Base-by-base conservation (phyloP, 1,140 invertebrate species). In the Planococcus citri region DNA sequence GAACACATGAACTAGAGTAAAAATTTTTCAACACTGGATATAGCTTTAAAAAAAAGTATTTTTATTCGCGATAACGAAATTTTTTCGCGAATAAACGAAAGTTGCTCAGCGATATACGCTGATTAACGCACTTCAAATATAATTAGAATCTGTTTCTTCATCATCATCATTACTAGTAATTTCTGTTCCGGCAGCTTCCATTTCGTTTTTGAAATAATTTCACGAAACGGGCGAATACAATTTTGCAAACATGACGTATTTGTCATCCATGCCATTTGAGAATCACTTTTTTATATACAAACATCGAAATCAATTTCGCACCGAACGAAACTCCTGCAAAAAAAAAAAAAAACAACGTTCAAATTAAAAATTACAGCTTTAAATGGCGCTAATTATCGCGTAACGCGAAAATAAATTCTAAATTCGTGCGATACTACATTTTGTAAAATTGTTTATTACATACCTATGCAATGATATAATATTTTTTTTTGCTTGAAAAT, bases 131-230 rank as follows among this genome's bases (percentile, higher is more conserved):
- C 60, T 24, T 64, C 24, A 64, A 64, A 64, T 64, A 21, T 27
- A 25, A 25, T 64, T 64, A 25, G 25, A 64, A 64, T 64, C 60
- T 64, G 21, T 64, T 64, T 64, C 25, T 51, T 51, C 41, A n/a
- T 51, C 41, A 51, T 51, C 22, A 27, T 27, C 60, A 64, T 64
- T 27, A 25, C 22, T 64, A 25, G 60, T 64, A 64, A 64, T 64
- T 64, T 64, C 60, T 24, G 60, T 27, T 25, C 60, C 22, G 24
- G 60, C 22, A 64, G 21, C 60, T 64, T 64, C 60, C 60, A 64
- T 64, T 64, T 64, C 22, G 22, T 25, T 64, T 64, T 64, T 25
- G 21, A 4, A 17, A 17, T 64, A 25, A 25, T 24, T 64, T 64
- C 20, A 25, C 20, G 22, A 25, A 25, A 64, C 21, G 22, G 10